phyloP scores from a whole-genome alignment of 2,797 vertebrate genomes.

The Apogon hyalosoma region DNA sequence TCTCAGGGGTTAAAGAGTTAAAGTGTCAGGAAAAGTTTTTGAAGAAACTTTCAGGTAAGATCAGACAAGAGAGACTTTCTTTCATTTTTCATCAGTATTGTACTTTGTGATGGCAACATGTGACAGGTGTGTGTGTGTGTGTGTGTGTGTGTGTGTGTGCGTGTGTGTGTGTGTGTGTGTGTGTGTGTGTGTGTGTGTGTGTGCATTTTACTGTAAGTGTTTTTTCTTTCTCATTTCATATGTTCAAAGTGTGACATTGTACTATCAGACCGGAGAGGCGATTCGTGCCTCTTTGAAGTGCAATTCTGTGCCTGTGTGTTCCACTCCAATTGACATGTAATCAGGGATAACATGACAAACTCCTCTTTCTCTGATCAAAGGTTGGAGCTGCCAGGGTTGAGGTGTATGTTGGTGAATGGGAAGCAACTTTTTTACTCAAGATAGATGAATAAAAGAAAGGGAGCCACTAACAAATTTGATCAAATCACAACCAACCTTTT shows the following conservation, averaged over 20 bases:
- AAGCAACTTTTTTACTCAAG: neutral
- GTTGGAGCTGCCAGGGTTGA: slow-evolving; percentile 34
- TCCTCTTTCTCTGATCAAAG: slow-evolving; percentile 52
- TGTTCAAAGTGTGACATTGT: slow-evolving; percentile 27
- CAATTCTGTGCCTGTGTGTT: slow-evolving; percentile 7
- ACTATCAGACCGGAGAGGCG: slow-evolving; percentile 5
- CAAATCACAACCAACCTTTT: neutral
- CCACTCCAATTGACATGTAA: slow-evolving; percentile 43
- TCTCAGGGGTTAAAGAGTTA: no score
- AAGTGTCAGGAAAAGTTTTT: neutral
- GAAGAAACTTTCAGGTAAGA: neutral
- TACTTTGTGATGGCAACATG: neutral
- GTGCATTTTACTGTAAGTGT: neutral
- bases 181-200: slow-evolving; percentile 10
- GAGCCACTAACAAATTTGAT: neutral
- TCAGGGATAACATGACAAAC: slow-evolving; percentile 39
- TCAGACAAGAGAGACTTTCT: neutral
- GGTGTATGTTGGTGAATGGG: slow-evolving; percentile 5
- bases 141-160: slow-evolving; percentile 1
- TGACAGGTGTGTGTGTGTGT: slow-evolving; percentile 19
- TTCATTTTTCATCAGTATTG: slow-evolving; percentile 5
- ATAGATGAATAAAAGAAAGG: neutral
- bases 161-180: no score
- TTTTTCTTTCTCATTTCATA: slow-evolving; percentile 11
- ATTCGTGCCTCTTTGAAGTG: slow-evolving; percentile 39